Evolutionary conservation across 1,140 invertebrate species (phyloP).

Genomic region (Zaprionus vittiger): DNA sequence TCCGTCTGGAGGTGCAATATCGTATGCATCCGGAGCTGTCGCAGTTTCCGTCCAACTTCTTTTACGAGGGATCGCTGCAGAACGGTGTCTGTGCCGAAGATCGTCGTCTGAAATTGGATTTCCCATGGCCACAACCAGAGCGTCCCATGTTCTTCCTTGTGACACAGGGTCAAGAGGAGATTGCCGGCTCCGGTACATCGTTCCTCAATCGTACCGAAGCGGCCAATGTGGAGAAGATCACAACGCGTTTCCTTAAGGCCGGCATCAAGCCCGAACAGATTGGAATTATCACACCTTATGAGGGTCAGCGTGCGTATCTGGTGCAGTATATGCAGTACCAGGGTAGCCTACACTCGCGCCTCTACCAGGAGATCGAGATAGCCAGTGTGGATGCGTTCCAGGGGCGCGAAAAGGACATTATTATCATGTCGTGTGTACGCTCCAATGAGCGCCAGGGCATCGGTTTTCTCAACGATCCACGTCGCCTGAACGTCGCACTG

Average conservation of each 20-base stretch:
- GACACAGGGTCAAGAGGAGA: constrained; percentile 99
- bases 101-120: constrained; percentile 95
- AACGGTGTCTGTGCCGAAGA: constrained; percentile 99
- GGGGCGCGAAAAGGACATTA: constrained; percentile 99
- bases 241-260: constrained; percentile 95
- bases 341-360: constrained; percentile 96
- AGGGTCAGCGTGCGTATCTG: constrained; percentile 98
- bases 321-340: constrained; percentile 99
- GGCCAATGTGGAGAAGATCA: constrained; percentile 98
- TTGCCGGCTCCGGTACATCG: constrained; percentile 98
- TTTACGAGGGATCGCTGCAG: constrained; percentile 99
- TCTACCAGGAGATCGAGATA: constrained; percentile 99
- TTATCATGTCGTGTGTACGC: constrained; percentile 99
- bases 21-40: constrained; percentile 99
- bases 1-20: constrained; percentile 98
- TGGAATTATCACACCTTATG: constrained; percentile 99
- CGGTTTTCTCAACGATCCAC: constrained; percentile 98
- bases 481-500: constrained; percentile 98
- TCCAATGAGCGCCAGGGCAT: constrained; percentile 96
- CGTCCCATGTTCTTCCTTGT: constrained; percentile 99
- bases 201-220: constrained; percentile 99
- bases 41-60: constrained; percentile 99
- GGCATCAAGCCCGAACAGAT: constrained; percentile 99
- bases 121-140: constrained; percentile 98
- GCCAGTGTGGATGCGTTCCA: constrained; percentile 99